These are phyloP conservation scores for Pyralis farinalis DNA, from an alignment of 2,888 invertebrate species.

Conservation along the genomic window DNA sequence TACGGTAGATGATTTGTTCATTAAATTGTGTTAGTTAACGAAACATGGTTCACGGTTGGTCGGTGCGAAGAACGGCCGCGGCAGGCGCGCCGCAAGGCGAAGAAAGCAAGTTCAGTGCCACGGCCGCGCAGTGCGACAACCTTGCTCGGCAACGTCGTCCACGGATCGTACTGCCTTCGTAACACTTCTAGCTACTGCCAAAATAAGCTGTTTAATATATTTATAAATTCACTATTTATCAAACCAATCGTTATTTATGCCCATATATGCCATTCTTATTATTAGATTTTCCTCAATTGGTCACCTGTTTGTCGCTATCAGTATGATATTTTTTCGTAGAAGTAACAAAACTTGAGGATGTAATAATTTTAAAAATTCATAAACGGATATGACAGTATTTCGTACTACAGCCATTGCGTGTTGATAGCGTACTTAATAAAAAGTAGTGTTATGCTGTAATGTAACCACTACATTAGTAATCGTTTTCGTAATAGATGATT, in stretches of 20 bases:
- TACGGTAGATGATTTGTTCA: slow-evolving; percentile 28
- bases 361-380: no score
- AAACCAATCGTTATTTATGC: no score
- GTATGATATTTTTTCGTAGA: no score
- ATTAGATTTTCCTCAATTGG: no score
- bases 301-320: no score
- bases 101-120: slow-evolving; percentile 81
- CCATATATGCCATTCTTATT: no score
- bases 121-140: slow-evolving; percentile 71
- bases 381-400: slow-evolving; percentile 14
- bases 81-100: slow-evolving; percentile 39
- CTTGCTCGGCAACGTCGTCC: slow-evolving; percentile 37
- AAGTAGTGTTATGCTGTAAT: slow-evolving; percentile 13
- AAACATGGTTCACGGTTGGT: slow-evolving; percentile 56
- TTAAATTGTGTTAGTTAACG: slow-evolving; percentile 34
- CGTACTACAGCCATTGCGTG: slow-evolving; percentile 13
- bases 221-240: not conserved
- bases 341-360: no score
- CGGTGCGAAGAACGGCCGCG: slow-evolving; percentile 38
- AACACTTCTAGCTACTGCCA: slow-evolving; percentile 39
- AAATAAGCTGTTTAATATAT: slow-evolving; percentile 34
- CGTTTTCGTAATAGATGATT: slow-evolving; percentile 4
- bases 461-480: slow-evolving; percentile 13
- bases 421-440: slow-evolving; percentile 5
- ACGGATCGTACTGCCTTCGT: slow-evolving; percentile 24